Base-by-base conservation (phyloP, 2,888 invertebrate genomes). In the Ormyrus pomaceus region DNA sequence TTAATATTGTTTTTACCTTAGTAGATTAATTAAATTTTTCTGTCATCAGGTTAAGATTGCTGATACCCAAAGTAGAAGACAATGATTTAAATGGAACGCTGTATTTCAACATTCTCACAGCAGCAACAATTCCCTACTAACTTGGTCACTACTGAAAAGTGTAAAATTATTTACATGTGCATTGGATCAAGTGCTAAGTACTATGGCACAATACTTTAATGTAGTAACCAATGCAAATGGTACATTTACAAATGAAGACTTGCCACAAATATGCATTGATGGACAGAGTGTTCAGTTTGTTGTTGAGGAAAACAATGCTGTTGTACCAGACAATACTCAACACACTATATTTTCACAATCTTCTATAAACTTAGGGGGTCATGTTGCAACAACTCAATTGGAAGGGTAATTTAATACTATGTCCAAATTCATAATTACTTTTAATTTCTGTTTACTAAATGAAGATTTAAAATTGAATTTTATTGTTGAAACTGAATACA, bases 151-250 rank as follows among this genome's bases (percentile, higher is more conserved):
- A 64, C 68, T 83, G 80, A 83, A 72, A 84, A 84, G 82, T 81
- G 65, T 11, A 77, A 53, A 50, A 64, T 69, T 50, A 66, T 19
- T 77, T 6, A 51, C 80, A 83, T 69, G 50, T 77, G 74, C 80
- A 83, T 84, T 86, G 78, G 83, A 81, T 85, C 83, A 78, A 85
- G 83, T 84, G 78, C 84, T 83, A 59, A 85, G 83, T 87, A 88
- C 85, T 86, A 90, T 90, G 90, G 90, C 88, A 86, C 88, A 89
- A 82, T 89, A 88, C 88, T 88, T 84, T 87, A 90, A 90, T 84
- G 81, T 90, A 81, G 86, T 90, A 84, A 84, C 88, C 83, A 87
- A 87, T 86, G 81, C 88, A 83, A 87, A 87, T 87, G 87, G 88
- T 86, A 87, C 88, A 64, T 85, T 87, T 80, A 88, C 88, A 75